These are phyloP conservation scores for Frieseomelitta varia DNA, from an alignment of 1,140 invertebrate genomes.

Conservation along the genomic window DNA sequence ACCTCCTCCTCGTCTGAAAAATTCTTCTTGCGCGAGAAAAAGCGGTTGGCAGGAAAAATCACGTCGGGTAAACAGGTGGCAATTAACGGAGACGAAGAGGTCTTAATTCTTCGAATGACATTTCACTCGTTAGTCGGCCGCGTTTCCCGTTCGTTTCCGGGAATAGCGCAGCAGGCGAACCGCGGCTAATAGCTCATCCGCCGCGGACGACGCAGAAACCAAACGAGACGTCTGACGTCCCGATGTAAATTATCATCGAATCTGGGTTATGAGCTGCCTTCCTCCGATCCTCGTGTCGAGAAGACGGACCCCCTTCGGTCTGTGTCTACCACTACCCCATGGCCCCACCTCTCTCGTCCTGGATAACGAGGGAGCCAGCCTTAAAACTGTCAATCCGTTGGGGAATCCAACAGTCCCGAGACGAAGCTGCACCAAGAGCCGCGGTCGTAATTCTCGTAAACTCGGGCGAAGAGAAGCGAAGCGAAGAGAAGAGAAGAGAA, in stretches of 20 bases:
- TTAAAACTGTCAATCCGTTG: constrained; percentile 70
- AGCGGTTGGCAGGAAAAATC: neutral
- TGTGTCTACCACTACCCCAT: neutral
- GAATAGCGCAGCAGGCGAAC: neutral
- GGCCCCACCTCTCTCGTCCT: no score
- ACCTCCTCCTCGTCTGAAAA: no score
- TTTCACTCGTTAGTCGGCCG: constrained; percentile 35
- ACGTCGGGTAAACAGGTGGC: neutral
- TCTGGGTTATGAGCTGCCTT: constrained; percentile 47
- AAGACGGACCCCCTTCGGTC: neutral
- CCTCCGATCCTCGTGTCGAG: constrained; percentile 14
- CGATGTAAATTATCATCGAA: constrained; percentile 49
- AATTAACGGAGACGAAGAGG: constrained; percentile 2
- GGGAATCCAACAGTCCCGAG: constrained; percentile 39
- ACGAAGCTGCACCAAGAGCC: neutral
- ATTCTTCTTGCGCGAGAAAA: neutral
- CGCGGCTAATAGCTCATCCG: constrained; percentile 3
- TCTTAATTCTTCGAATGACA: constrained; percentile 42
- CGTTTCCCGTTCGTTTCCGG: constrained; percentile 32
- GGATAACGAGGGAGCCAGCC: constrained; percentile 40
- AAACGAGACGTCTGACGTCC: neutral
- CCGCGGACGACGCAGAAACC: neutral
- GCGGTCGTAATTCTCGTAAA: constrained; percentile 58
- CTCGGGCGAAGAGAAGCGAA: constrained; percentile 3
- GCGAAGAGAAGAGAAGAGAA: constrained; percentile 32